Conservation (phyloP, 2,113 vertebrate genomes). For the Grammomys surdaster region DNA sequence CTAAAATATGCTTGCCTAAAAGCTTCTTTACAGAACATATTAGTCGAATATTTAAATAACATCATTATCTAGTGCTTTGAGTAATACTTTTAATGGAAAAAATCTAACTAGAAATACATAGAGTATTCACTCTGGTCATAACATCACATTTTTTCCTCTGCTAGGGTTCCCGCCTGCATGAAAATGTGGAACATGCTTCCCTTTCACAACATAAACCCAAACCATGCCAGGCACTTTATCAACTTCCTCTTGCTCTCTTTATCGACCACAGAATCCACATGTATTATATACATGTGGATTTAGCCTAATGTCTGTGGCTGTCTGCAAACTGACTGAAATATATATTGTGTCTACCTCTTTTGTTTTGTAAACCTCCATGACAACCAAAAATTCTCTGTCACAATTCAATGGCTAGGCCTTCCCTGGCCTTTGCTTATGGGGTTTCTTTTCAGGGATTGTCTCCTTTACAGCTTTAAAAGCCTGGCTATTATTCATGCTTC, state of each 20-base stretch:
- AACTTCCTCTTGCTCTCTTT: background rate
- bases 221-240: slow-evolving; percentile 14
- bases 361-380: background rate
- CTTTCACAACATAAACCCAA: slow-evolving; percentile 53
- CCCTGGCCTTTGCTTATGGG: background rate
- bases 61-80: slow-evolving; percentile 68
- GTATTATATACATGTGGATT: background rate
- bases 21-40: slow-evolving; percentile 4
- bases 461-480: background rate
- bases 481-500: background rate
- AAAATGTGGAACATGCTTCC: background rate
- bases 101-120: slow-evolving; percentile 22
- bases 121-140: background rate
- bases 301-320: background rate
- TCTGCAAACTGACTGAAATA: background rate
- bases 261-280: background rate
- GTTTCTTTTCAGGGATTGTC: background rate
- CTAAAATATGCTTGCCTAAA: slow-evolving; percentile 69
- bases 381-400: background rate
- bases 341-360: background rate
- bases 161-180: background rate
- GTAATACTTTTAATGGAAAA: slow-evolving; percentile 35
- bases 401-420: background rate
- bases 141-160: background rate
- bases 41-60: slow-evolving; percentile 73